Base-by-base conservation (phyloP, 2,113 vertebrate genomes). In the Pica pica region DNA sequence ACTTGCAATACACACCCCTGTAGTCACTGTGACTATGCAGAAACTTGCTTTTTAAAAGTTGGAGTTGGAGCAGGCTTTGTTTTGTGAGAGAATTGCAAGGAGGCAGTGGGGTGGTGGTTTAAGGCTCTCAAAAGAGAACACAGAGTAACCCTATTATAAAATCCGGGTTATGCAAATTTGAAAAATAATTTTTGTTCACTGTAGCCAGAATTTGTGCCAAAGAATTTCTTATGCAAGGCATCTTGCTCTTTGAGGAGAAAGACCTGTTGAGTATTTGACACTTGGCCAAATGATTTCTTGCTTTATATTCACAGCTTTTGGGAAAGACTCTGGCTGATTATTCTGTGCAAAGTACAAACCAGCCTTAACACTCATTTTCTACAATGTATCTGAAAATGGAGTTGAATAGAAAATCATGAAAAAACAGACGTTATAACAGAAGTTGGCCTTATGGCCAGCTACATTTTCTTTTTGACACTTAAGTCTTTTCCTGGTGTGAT, bases 241-340 rank as follows among this genome's bases (percentile, higher is more conserved):
- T 93, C 79, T 50, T 89, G 80, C 77, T 95, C 47, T 89, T 71
- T 89, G 80, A 81, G 68, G 69, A 92, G 68, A 56, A 10, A 89
- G 86, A 95, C 94, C 91, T 94, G 83, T 90, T 95, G 94, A 92
- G 52, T 83, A 56, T 96, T 95, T 95, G 93, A 93, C 1, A 75
- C 79, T 74, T 83, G 64, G 93, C 94, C 96, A 97, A 93, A 89
- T 81, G 35, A 89, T 97, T 97, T 93, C 93, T 95, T 89, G 65
- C 68, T 95, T 96, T 93, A 90, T 76, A 94, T 89, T 96, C 93
- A 88, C 86, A 94, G 90, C 56, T 97, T 96, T 94, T 92, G 80
- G 76, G 89, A 89, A 77, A 81, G 80, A 55, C 76, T 85, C 69
- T 83, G 59, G 73, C 78, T 95, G 88, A 95, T 93, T 92, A 94